Evolutionary conservation across 2,797 vertebrate genomes (phyloP).

Genomic region (Erethizon dorsatum): DNA sequence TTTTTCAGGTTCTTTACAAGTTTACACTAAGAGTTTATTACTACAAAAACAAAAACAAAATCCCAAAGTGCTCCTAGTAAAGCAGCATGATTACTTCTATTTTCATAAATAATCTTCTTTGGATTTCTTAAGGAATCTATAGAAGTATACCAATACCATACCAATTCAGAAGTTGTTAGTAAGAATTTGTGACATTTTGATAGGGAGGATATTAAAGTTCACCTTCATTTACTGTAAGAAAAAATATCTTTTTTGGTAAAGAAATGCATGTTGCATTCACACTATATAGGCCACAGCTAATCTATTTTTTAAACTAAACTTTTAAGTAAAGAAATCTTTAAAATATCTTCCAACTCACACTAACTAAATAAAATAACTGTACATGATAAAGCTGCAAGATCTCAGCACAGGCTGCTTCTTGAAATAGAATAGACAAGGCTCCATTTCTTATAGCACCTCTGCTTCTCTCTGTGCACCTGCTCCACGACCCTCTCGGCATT

Average conservation of each 20-base stretch:
- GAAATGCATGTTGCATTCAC: neutral
- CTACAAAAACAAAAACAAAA: neutral
- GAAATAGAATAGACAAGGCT: neutral
- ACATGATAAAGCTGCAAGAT: neutral
- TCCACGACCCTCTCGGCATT: neutral
- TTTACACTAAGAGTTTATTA: slow-evolving; percentile 23
- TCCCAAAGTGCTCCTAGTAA: slow-evolving; percentile 9
- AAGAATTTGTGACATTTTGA: slow-evolving; percentile 22
- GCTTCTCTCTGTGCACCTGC: neutral
- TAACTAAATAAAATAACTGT: neutral
- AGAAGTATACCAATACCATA: neutral
- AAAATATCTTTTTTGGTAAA: neutral
- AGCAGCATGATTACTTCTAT: neutral
- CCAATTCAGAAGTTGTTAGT: neutral
- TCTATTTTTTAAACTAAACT: slow-evolving; percentile 22
- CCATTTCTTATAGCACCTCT: neutral
- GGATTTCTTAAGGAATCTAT: slow-evolving; percentile 13
- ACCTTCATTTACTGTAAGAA: slow-evolving; percentile 20
- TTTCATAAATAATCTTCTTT: slow-evolving; percentile 32
- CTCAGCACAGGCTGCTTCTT: neutral
- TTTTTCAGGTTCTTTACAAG: slow-evolving; percentile 16
- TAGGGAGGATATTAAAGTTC: neutral
- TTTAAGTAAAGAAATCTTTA: neutral
- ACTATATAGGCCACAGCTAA: neutral
- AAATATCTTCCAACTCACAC: neutral